Base-by-base conservation (phyloP, 53 echinoderm and acorn worm genomes). In the Henricia sp. region DNA sequence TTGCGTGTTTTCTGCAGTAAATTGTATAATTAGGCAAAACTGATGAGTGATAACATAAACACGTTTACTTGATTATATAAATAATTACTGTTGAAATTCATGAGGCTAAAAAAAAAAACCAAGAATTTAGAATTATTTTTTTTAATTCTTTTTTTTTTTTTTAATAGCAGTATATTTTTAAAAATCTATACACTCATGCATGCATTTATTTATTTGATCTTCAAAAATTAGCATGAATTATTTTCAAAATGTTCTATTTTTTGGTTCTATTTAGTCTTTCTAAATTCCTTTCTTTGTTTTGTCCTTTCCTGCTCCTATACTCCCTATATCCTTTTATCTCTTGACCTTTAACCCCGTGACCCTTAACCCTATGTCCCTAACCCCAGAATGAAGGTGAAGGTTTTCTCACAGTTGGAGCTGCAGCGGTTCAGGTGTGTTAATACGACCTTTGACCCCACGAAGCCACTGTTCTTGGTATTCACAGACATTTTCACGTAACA, bases 301-400 rank as follows among this genome's bases (percentile, higher is more conserved):
- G 83, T 63, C 54, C 50, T 14, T 26, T 25, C 25, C 83, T 64
- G 21, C 37, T 53, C 46, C 66, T 42, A 21, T 78, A 29, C 62
- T 59, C 50, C 69, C 70, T 57, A 24, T 51, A 57, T 66, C 74
- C 55, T 51, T 20, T 16, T 80, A 67, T 84, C 72, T 84, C 36
- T 70, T 71, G 60, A 25, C 59, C 71, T 59, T 17, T 70, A n/a
- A 53, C 35, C 63, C 42, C 50, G 33, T 70, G 54, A 82, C 62
- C 82, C 60, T 60, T 42, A 30, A 85, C 90, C 90, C 63, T n/a
- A 46, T 83, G 66, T 71, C 83, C 84, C 90, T 74, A 55, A 52
- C 73, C 70, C 68, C 80, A 90, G 90, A 90, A 77, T 58, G 90
- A 90, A 90, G 65, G 85, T 90, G 90, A 90, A 80, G 80, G 80